Evolutionary conservation across 2,888 invertebrate species (phyloP), one percentile per base, ranked within the genome.

Genomic region (Pseudoips prasinana): DNA sequence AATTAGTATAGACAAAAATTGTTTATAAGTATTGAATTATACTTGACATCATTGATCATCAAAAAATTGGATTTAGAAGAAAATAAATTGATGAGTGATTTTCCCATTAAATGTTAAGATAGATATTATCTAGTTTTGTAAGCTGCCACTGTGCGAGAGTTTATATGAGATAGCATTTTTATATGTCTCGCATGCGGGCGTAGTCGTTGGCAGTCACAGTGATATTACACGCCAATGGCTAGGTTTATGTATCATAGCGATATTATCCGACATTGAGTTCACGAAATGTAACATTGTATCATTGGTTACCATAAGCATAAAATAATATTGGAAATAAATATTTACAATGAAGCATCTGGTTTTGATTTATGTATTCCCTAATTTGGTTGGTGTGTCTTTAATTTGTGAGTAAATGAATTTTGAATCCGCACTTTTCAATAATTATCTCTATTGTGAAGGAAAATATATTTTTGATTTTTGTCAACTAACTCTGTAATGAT

Each of bases 281-380:
- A 41, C 31, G 39, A 40, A 43, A 73, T n/a, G 75, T 74, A 73
- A 76, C 73, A 81, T 78, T 86, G 85, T 86, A 87, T 85, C 81
- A 86, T 87, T 87, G 86, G 88, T 88, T 88, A 88, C 88, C 88
- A 85, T 87, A 86, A 86, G 78, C 79, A 76, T 77, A 75, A 57
- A 71, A 79, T 83, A 83, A 83, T 87, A 87, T 84, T 87, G 85
- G 82, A 87, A 88, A 86, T 88, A 87, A 61, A 88, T 88, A 88
- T 88, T 87, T 88, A 88, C 87, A 87, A 77, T 77, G 71, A 77
- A 62, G 46, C 44, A 36, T 34, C 39, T 32, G n/a, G n/a, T n/a
- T n/a, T n/a, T n/a, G n/a, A n/a, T 25, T 39, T 39, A 61, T 47
- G 63, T 54, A 64, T 65, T 61, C 44, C 46, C 54, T 51, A 28